Evolutionary conservation across 2,113 vertebrate genomes (phyloP).

Genomic region (Cebus imitator): DNA sequence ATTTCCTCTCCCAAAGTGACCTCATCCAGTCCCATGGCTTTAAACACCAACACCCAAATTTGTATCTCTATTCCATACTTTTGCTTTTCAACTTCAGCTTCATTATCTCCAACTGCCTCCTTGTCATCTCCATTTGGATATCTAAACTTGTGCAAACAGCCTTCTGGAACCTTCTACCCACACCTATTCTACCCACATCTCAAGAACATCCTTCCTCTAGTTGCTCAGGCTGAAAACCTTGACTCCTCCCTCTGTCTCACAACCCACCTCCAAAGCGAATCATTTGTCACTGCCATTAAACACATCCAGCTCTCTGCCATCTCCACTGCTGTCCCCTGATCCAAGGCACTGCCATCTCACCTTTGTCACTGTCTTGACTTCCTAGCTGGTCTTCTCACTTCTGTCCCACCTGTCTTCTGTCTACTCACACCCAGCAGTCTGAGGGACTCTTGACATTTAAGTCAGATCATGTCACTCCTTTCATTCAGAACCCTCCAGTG

Average conservation of each 20-base stretch:
- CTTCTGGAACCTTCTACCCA: not conserved
- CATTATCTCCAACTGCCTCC: not conserved
- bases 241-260: not conserved
- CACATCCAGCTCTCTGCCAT: not conserved
- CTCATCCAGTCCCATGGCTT: conserved; percentile 24
- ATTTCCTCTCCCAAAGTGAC: conserved; percentile 43
- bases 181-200: not conserved
- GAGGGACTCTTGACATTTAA: not conserved
- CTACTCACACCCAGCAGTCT: not conserved
- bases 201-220: conserved; percentile 23
- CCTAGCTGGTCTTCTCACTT: not conserved
- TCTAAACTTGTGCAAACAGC: not conserved
- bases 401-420: not conserved
- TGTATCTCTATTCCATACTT: not conserved
- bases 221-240: not conserved
- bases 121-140: not conserved
- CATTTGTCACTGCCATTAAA: not conserved
- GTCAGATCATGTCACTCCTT: not conserved
- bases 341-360: not conserved
- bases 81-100: not conserved
- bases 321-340: not conserved
- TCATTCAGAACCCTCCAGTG: not conserved
- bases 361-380: not conserved
- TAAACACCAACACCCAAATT: conserved; percentile 15
- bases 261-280: not conserved